A percentile compares a stretch with the other conserved stretches of the same genome.
These are phyloP conservation scores for Thaleichthys pacificus DNA, from an alignment of 2,797 vertebrate genomes.

Conservation along the genomic window DNA sequence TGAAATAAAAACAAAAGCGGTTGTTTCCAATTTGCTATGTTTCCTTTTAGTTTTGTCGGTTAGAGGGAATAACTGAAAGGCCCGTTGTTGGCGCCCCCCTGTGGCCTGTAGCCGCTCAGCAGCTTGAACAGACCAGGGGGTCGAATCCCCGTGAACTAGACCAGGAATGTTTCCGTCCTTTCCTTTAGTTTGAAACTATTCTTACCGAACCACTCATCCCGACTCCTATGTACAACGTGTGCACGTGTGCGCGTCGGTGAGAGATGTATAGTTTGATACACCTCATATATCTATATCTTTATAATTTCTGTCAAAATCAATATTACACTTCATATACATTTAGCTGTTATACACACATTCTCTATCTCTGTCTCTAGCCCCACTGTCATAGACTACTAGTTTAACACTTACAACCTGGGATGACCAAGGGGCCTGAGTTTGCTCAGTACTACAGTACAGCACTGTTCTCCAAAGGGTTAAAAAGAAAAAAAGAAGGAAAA, in stretches of 20 bases:
- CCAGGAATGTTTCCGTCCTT: constrained; percentile 76
- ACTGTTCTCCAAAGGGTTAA: constrained; percentile 65
- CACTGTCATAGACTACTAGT: constrained; percentile 83
- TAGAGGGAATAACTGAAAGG: constrained; percentile 56
- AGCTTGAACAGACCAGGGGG: constrained; percentile 58
- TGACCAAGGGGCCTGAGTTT: constrained; percentile 58
- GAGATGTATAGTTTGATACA: constrained; percentile 70
- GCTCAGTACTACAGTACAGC: constrained; percentile 74
- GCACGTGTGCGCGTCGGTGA: constrained; percentile 58
- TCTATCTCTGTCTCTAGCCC: constrained; percentile 71
- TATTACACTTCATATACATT: constrained; percentile 78
- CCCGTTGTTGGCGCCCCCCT: constrained; percentile 59
- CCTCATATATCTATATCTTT: constrained; percentile 75
- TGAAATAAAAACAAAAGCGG: constrained; percentile 39
- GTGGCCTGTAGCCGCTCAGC: constrained; percentile 74
- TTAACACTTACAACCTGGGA: constrained; percentile 84
- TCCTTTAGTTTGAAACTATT: constrained; percentile 43
- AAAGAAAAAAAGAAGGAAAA: constrained; percentile 67
- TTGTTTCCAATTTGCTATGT: constrained; percentile 53
- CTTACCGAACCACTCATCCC: constrained; percentile 59
- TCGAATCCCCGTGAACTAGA: constrained; percentile 60
- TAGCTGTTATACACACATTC: constrained; percentile 79
- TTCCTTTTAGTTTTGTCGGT: constrained; percentile 32
- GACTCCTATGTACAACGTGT: constrained; percentile 85
- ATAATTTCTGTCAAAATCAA: constrained; percentile 74